Evolutionary conservation across 2,113 vertebrate genomes (phyloP), one percentile per base, ranked within the genome.

Genomic region (Alouatta palliata): DNA sequence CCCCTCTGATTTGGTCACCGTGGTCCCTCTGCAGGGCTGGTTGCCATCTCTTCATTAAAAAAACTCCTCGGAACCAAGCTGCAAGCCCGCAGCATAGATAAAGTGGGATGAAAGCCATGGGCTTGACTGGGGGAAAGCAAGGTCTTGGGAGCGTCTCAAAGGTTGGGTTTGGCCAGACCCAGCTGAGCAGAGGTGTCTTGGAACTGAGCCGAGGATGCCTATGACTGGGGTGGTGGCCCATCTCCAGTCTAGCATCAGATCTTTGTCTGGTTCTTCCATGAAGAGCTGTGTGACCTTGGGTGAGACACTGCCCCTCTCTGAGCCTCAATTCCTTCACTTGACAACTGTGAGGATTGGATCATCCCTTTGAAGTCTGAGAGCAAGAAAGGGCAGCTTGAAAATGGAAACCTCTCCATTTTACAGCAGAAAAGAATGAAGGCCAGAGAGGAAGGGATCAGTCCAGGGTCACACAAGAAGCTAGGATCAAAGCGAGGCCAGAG

Each of bases 401-500:
- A 13, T 11, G 45, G 32, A 66, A 32, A 21, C 19, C 20, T 76
- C 79, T 49, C 11, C 71, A 9, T 43, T 40, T 68, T 56, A 10
- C 17, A 54, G 30, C 17, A 43, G 25, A 32, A 45, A 47, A 0
- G 0, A 32, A 25, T 19, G 76, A 87, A 20, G 16, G 35, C 37
- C 76, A 68, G 87, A 52, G 21, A 17, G 30, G 32, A 35, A 91
- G 47, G 70, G 30, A 12, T 25, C 68, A 32, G 35, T 23, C 25
- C 35, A 52, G 61, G 47, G 47, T 45, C 40, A 75, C 81, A 52
- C 3, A 10, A 35, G 23, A 32, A 10, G 4, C 40, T 0, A 21
- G 70, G 37, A 19, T 1, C 0, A 32, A 35, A 49, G 58, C 0
- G 1, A 43, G 27, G 70, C 32, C 58, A 61, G 58, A 3, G 2